Base-by-base conservation (phyloP, 1,140 invertebrate species). In the Pinna nobilis region DNA sequence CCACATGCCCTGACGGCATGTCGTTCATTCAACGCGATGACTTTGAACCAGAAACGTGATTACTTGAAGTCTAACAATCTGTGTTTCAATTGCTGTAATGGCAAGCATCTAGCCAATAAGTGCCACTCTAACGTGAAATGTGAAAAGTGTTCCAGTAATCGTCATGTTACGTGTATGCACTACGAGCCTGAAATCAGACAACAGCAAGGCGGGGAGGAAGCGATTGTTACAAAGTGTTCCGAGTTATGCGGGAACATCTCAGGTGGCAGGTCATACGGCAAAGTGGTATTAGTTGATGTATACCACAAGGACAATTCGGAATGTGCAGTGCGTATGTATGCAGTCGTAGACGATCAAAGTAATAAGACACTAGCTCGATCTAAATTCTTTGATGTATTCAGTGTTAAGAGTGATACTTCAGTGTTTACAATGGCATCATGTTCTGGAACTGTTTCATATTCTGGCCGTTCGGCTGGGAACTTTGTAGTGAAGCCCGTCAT, bases 261-360 rank as follows among this genome's bases (percentile, higher is more conserved):
- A 0, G 28, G 20, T 32, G 28, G 23, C 37, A 33, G 53, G 49
- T 60, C 55, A 20, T 61, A 55, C 50, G 57, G 51, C 5, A 70
- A 70, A 28, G 59, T 44, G 9, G 25, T 70, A 6, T 30, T 70
- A 18, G 67, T 70, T 1, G 44, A 74, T 13, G 64, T 67, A 32
- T 51, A 65, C 30, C 47, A 23, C 5, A 18, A 18, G 13, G 51
- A 55, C 9, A 20, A 20, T 67, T 28, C 25, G 20, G 25, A 65
- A 30, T 1, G 28, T 7, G 13, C 25, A 13, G 4, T 13, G n/a
- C 28, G 63, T 25, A 32, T 37, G 13, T 74, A 74, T 30, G 71
- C 63, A 1, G 30, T 74, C 0, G 3, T 67, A 0, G 71, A 74
- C 33, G 71, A 74, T 15, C 71, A 74, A 32, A 67, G 63, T 28